Percentiles rank a stretch among this genome's conserved stretches.
These are phyloP conservation scores for Ammodytes dubius DNA, from an alignment of 2,113 vertebrate species.

Conservation along the genomic window DNA sequence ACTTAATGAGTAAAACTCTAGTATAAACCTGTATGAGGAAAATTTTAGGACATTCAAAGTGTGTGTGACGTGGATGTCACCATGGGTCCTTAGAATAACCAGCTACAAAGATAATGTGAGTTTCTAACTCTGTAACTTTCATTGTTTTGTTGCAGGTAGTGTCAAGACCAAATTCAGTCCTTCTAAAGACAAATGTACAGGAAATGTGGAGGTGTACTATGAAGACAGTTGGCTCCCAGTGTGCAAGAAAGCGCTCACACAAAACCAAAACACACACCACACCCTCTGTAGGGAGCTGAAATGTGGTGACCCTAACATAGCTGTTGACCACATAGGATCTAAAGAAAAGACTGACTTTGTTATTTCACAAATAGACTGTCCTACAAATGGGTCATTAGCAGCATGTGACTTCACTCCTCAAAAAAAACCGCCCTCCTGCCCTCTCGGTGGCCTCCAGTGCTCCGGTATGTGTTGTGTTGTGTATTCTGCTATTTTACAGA, in stretches of 20 bases:
- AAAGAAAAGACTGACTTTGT: rapidly evolving
- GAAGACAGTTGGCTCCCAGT: neutral
- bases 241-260: neutral
- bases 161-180: neutral
- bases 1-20: too few relatives aligned
- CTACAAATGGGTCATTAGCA: neutral
- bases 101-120: neutral
- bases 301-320: slow-evolving; percentile 10
- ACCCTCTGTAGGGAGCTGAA: slow-evolving; percentile 51
- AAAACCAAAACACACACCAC: rapidly evolving
- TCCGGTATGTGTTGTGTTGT: slow-evolving; percentile 47
- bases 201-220: slow-evolving; percentile 43
- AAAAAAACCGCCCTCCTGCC: rapidly evolving
- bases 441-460: slow-evolving; percentile 48
- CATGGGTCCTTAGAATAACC: neutral
- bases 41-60: too few relatives aligned
- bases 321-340: rapidly evolving
- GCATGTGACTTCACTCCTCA: rapidly evolving
- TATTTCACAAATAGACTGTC: neutral
- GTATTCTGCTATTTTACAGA: too few relatives aligned
- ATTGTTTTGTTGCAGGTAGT: slow-evolving; percentile 62
- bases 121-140: neutral
- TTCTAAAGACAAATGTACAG: slow-evolving; percentile 63
- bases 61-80: too few relatives aligned
- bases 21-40: too few relatives aligned